Evolutionary conservation across 1,140 invertebrate species (phyloP).

Genomic region (Drosophila nikananu): DNA sequence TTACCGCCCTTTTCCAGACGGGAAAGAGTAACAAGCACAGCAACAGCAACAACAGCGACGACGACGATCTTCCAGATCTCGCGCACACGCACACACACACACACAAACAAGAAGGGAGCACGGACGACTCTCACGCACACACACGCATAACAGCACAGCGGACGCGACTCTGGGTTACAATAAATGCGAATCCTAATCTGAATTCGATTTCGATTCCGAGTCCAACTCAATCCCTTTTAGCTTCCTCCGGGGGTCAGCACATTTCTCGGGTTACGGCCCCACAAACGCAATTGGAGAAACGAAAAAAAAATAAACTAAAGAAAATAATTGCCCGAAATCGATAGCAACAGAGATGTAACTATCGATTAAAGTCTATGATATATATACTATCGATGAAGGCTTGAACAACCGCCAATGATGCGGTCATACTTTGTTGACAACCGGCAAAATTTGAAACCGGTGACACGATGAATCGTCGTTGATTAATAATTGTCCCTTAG

Average conservation of each 20-base stretch:
- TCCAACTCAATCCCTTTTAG: not conserved
- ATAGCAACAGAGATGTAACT: slow-evolving; percentile 13
- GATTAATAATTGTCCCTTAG: no score
- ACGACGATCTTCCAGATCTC: slow-evolving; percentile 33
- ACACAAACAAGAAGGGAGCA: slow-evolving; percentile 21
- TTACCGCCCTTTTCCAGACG: slow-evolving; percentile 50
- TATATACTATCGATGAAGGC: not conserved
- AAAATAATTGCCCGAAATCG: slow-evolving; percentile 36
- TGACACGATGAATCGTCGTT: no score
- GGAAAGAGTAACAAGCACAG: slow-evolving; percentile 31
- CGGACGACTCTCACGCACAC: slow-evolving; percentile 21
- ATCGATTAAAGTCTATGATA: not conserved
- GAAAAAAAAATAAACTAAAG: slow-evolving; percentile 50
- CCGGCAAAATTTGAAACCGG: no score
- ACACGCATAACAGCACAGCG: slow-evolving; percentile 38
- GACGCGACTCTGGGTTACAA: slow-evolving; percentile 32
- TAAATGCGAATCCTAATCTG: slow-evolving; percentile 11
- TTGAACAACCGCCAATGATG: not conserved
- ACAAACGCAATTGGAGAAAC: slow-evolving; percentile 40
- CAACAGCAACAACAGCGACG: slow-evolving; percentile 13
- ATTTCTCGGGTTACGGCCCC: slow-evolving; percentile 10
- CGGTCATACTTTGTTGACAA: no score
- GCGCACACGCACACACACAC: slow-evolving; percentile 31
- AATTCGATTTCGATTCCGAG: not conserved
- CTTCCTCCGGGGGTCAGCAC: slow-evolving; percentile 17